Base-by-base conservation (phyloP, 2,888 invertebrate species). In the Netelia melanura region DNA sequence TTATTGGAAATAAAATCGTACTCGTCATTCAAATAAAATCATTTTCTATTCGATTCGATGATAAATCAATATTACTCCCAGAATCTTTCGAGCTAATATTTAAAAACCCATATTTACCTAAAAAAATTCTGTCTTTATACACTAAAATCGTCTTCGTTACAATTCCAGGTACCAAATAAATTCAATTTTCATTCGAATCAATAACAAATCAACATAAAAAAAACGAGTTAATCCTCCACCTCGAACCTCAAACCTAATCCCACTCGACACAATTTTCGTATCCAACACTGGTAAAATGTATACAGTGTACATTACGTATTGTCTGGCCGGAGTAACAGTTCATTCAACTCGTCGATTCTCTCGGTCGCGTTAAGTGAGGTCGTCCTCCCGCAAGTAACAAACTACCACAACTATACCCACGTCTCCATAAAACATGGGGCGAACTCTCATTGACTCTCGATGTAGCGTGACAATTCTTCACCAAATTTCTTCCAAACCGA, bases 331-430 rank as follows among this genome's bases (percentile, higher is more conserved):
- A 21, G 48, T 78, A 52, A 71, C 56, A 68, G 81, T 81, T 75
- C 75, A 75, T 81, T 81, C 52, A 75, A 81, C 81, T 81, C 54
- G 43, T 74, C 67, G 38, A 61, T 52, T 81, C 81, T 75, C 67
- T 56, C 23, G 52, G 56, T 58, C 43, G 67, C 71, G 3, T 65
- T 23, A 64, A 71, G 72, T 43, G 65, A 64, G 65, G 17, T 71
- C 79, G 71, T 67, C 80, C 72, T 72, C 68, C 30, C 70, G 43
- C 65, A 56, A 64, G 23, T 79, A 43, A 70, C n/a, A 9, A 71
- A 70, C 52, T 58, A 56, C 43, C 11, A 21, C 2, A 68, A 68
- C 25, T 21, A 21, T 17, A 44, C 44, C 43, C 10, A 25, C 23
- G 30, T 11, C 8, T 5, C 17, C 58, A 21, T 44, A 23, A 48